Base-by-base conservation (phyloP, 2,888 invertebrate genomes). In the Dioctria rufipes region DNA sequence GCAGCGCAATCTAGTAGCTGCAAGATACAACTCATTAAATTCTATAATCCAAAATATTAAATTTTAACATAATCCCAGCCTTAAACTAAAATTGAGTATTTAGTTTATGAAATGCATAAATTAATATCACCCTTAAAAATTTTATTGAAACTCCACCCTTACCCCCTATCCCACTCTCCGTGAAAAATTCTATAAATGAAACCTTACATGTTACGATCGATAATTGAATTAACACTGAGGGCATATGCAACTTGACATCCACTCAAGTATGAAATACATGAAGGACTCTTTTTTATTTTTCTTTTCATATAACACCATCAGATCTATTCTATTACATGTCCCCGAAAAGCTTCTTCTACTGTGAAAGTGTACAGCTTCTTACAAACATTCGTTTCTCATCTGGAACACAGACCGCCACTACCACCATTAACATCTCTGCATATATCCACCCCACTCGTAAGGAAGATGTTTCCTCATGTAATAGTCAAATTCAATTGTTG, bases 191-290 rank as follows among this genome's bases (percentile, higher is more conserved):
- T 65, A 65, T 69, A 51, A 69, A 51, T 69, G 37, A 37, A 51
- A 11, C 54, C 61, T 8, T 3, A 49, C 9, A 69, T 13, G 8
- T 75, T 4, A 43, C 13, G 43, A 25, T 43, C 67, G 66, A 58
- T 79, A 79, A 79, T 79, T 79, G 79, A 79, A 79, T 79, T 79
- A 79, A 43, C 42, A 67, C 46, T 25, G 60, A 79, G 79, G 79
- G 67, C 79, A 79, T 43, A 79, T 79, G 67, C 51, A 67, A 67
- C 79, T 79, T 79, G 79, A 66, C 78, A 78, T 78, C 78, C 65
- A 60, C 67, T 79, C 67, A 79, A 79, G 79, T 79, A 58, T 25
- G 25, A 25, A 2, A 25, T 58, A 79, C 9, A 42, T 58, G 25
- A 25, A 58, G 42, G n/a, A 13, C 79, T 5, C 43, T 67, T 69